Conservation (phyloP, 2,113 vertebrate species). For the Odobenus rosmarus region DNA sequence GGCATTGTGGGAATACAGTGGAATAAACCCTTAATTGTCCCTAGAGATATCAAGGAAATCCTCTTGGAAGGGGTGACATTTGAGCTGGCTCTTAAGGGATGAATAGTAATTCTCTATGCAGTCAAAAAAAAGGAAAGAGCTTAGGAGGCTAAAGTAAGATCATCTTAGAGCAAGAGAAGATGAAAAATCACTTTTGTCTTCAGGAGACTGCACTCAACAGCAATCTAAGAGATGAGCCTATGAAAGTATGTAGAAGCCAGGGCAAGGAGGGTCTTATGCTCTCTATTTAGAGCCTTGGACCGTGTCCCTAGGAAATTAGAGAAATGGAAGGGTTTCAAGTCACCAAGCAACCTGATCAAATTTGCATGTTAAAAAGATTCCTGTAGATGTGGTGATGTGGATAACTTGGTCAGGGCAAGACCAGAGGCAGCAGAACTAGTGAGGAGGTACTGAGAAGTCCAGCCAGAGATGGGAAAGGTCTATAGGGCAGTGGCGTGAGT, state of each 20-base stretch:
- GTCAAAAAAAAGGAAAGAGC: not conserved
- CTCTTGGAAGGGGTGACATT: not conserved
- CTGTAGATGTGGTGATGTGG: not conserved
- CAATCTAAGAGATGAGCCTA: not conserved
- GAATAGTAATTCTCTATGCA: not conserved
- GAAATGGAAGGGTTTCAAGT: not conserved
- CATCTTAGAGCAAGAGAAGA: not conserved
- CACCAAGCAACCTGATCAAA: not conserved
- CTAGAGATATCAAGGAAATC: not conserved
- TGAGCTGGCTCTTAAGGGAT: not conserved
- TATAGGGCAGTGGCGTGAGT: fast-evolving
- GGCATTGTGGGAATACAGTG: not conserved
- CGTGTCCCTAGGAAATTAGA: not conserved
- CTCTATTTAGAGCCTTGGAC: not conserved
- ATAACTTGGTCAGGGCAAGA: not conserved
- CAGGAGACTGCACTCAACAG: not conserved
- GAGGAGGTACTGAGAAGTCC: not conserved
- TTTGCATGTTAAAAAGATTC: not conserved
- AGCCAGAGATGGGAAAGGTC: fast-evolving
- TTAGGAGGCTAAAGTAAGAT: slow-evolving; percentile 13
- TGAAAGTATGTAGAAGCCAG: not conserved
- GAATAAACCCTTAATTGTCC: slow-evolving; percentile 1
- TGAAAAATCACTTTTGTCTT: not conserved
- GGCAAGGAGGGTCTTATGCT: fast-evolving
- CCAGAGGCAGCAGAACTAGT: not conserved